These are phyloP conservation scores for Doryteuthis pealeii DNA, from an alignment of 1,140 invertebrate species.

Conservation along the genomic window DNA sequence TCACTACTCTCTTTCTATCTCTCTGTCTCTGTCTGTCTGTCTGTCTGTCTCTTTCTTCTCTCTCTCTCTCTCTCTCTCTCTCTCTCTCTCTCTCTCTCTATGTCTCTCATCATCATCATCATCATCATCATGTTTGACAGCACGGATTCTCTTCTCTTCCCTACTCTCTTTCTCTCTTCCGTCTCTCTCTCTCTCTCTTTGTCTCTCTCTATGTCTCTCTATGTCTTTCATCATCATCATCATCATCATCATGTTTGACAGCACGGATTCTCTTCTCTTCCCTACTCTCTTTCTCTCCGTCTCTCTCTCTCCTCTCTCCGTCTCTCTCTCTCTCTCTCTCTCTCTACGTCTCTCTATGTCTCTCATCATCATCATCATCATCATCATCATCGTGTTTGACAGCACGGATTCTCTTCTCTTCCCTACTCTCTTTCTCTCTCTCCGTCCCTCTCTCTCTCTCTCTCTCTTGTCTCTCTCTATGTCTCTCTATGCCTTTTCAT, in stretches of 20 bases:
- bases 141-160: not conserved
- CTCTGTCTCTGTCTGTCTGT: not conserved
- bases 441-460: no score
- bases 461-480: no score
- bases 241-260: no score
- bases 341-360: constrained; percentile 8
- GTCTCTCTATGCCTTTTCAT: no score
- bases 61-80: not conserved
- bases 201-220: not conserved
- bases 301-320: not conserved
- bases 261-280: no score
- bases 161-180: not conserved
- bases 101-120: not conserved
- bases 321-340: not conserved
- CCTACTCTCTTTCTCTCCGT: not conserved
- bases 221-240: no score
- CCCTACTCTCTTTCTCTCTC: no score
- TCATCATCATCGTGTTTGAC: no score
- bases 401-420: no score
- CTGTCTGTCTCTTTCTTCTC: not conserved
- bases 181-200: not conserved
- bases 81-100: not conserved
- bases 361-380: no score
- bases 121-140: no score
- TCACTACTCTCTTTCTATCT: not conserved